These are phyloP conservation scores for Chiroxiphia lanceolata DNA, from an alignment of 2,797 vertebrate genomes.

Conservation along the genomic window DNA sequence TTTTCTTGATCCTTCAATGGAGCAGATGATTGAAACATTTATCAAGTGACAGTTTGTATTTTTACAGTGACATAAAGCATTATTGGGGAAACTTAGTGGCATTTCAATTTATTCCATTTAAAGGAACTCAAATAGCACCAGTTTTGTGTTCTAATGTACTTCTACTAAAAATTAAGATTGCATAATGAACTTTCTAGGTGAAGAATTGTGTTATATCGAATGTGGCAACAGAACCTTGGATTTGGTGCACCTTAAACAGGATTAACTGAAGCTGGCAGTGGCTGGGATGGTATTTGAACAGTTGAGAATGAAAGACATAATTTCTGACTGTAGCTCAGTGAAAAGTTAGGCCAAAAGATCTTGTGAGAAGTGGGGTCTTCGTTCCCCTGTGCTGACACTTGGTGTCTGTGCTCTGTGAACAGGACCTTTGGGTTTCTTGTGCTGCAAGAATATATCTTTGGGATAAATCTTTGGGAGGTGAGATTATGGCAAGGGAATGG, in stretches of 20 bases:
- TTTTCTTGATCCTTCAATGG: slow-evolving; percentile 41
- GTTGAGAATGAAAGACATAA: background rate
- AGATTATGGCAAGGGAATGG: background rate
- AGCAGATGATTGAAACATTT: slow-evolving; percentile 48
- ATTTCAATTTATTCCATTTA: slow-evolving; percentile 42
- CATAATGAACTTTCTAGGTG: background rate
- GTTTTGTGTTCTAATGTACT: background rate
- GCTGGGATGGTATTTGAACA: background rate
- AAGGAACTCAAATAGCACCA: slow-evolving; percentile 1
- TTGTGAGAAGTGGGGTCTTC: background rate
- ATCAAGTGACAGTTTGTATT: slow-evolving; percentile 48
- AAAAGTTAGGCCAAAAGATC: background rate
- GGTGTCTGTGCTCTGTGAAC: background rate
- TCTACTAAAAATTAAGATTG: slow-evolving; percentile 25
- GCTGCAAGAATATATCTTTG: background rate
- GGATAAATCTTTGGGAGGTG: background rate
- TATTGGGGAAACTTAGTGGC: slow-evolving; percentile 7
- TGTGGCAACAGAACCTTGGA: background rate
- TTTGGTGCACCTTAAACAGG: background rate
- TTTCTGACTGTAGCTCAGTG: background rate
- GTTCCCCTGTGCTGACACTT: background rate
- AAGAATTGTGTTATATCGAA: slow-evolving; percentile 1
- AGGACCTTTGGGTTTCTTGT: background rate
- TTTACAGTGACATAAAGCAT: slow-evolving; percentile 24
- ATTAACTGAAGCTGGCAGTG: background rate